These are phyloP conservation scores for Vireo griseus DNA, from an alignment of 2,797 vertebrate species.

Conservation along the genomic window DNA sequence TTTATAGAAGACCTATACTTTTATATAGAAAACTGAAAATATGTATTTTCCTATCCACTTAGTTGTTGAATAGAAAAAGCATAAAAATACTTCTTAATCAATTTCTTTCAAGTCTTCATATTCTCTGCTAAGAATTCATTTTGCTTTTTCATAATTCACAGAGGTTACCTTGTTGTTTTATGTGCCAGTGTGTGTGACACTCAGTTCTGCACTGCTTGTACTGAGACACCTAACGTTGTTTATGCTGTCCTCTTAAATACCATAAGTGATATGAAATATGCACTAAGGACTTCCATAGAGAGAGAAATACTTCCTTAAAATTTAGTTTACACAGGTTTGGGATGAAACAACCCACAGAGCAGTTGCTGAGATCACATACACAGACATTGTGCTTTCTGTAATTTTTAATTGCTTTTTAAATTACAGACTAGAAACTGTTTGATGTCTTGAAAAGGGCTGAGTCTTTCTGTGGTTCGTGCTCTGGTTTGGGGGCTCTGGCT, in stretches of 20 bases:
- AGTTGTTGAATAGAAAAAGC: background rate
- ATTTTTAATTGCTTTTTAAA: slow-evolving; percentile 40
- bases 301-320: background rate
- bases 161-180: background rate
- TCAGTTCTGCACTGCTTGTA: background rate
- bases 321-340: background rate
- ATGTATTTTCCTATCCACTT: background rate
- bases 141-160: background rate
- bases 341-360: background rate
- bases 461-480: background rate
- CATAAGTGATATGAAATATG: background rate
- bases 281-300: background rate
- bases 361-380: background rate
- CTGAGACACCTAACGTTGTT: background rate
- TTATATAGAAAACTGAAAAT: background rate
- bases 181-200: background rate
- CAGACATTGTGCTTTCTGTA: background rate
- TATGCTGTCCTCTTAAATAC: background rate
- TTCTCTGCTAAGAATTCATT: background rate
- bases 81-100: background rate
- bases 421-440: background rate
- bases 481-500: background rate
- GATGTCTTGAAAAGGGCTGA: background rate
- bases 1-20: background rate
- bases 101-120: background rate